Percentiles rank a stretch among this genome's conserved stretches.
Conservation (phyloP, 2,113 vertebrate species). For the Leptobrachium ailaonicum region DNA sequence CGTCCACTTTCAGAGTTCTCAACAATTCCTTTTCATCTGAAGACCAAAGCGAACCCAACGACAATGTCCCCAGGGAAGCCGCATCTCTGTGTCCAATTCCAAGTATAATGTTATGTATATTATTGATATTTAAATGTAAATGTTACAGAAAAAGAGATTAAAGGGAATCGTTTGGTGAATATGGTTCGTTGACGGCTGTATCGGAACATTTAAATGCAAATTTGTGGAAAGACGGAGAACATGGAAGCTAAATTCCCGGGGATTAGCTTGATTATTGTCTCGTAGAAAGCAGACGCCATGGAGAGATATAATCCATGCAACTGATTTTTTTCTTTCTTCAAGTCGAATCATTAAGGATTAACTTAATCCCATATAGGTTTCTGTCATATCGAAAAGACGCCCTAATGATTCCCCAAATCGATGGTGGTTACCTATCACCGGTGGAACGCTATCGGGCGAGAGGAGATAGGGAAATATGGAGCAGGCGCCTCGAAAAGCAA, state of each 20-base stretch:
- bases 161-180: too few relatives aligned
- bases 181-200: background rate
- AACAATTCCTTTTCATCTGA: too few relatives aligned
- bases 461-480: too few relatives aligned
- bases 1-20: too few relatives aligned
- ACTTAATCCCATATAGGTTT: constrained; percentile 27
- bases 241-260: background rate
- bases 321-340: constrained; percentile 1
- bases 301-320: background rate
- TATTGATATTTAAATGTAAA: background rate
- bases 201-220: constrained; percentile 6
- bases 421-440: background rate
- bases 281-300: background rate
- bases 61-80: too few relatives aligned
- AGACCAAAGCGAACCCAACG: too few relatives aligned
- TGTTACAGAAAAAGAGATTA: background rate
- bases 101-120: too few relatives aligned
- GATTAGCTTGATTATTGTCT: constrained; percentile 26
- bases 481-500: too few relatives aligned
- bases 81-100: too few relatives aligned
- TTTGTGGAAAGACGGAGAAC: background rate
- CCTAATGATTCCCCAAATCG: background rate
- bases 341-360: constrained; percentile 35
- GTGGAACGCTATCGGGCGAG: background rate
- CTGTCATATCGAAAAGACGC: background rate